Evolutionary conservation across 2,888 invertebrate species (phyloP).

Genomic region (Rotaria sp.): DNA sequence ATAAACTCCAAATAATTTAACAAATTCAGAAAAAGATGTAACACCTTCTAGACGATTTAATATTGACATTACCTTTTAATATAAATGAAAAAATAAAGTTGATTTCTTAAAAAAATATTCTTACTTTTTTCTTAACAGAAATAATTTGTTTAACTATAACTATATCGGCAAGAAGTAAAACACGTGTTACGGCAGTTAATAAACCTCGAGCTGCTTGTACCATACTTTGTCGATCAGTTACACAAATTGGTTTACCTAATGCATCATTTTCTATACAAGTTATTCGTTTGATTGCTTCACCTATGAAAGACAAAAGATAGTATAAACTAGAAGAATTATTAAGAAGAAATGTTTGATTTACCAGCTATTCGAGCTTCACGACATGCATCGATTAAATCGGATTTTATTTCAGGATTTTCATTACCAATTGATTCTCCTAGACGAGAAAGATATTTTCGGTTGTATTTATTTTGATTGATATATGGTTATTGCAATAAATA

Average conservation of each 20-base stretch:
- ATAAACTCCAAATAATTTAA: slow-evolving; percentile 75
- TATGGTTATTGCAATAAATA: too few species aligned
- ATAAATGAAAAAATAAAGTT: neutral
- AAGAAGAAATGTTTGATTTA: slow-evolving; percentile 55
- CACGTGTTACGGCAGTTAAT: slow-evolving; percentile 85
- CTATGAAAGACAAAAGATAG: slow-evolving; percentile 58
- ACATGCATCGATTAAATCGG: slow-evolving; percentile 96
- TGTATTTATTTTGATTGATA: too few species aligned
- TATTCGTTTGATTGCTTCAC: slow-evolving; percentile 80
- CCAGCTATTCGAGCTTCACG: slow-evolving; percentile 90
- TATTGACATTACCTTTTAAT: slow-evolving; percentile 55
- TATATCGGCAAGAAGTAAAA: slow-evolving; percentile 87
- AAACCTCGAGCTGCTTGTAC: slow-evolving; percentile 85
- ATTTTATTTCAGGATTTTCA: slow-evolving; percentile 89
- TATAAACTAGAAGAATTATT: neutral
- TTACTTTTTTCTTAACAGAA: slow-evolving; percentile 85
- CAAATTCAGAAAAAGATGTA: slow-evolving; percentile 43
- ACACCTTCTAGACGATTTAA: slow-evolving; percentile 58
- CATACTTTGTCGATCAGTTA: slow-evolving; percentile 54
- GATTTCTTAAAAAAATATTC: too few species aligned
- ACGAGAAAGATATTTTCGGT: too few species aligned
- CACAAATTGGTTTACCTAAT: neutral
- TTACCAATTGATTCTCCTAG: slow-evolving; percentile 85
- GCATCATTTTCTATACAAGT: slow-evolving; percentile 63
- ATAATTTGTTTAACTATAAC: slow-evolving; percentile 92